These are phyloP conservation scores for Gymnoscopelus microlampas DNA, from an alignment of 2,797 vertebrate species.

Conservation along the genomic window DNA sequence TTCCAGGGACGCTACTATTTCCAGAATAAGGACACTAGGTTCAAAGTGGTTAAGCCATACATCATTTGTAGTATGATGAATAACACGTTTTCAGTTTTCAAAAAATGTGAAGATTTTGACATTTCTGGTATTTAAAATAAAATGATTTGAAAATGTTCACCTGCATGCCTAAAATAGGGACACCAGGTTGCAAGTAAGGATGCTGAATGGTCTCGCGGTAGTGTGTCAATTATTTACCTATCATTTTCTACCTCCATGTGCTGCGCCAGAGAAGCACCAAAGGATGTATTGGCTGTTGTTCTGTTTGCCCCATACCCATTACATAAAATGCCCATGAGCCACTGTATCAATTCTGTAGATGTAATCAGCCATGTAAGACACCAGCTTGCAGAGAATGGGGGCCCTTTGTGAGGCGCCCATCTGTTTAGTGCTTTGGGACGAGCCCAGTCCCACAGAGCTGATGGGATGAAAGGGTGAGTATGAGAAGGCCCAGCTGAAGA, in stretches of 20 bases:
- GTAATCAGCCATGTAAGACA: constrained; percentile 98
- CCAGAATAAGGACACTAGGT: too few species aligned
- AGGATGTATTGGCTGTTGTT: constrained; percentile 57
- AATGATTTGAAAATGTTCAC: too few species aligned
- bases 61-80: too few species aligned
- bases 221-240: constrained; percentile 3
- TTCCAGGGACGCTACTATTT: too few species aligned
- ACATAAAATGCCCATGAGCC: constrained; percentile 88
- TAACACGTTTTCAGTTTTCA: too few species aligned
- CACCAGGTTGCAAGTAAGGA: too few species aligned
- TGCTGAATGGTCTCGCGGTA: not conserved
- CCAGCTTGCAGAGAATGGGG: constrained; percentile 92
- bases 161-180: too few species aligned
- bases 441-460: constrained; percentile 73
- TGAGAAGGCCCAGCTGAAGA: constrained; percentile 77
- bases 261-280: constrained; percentile 54
- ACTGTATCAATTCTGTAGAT: constrained; percentile 96
- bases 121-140: too few species aligned
- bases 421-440: constrained; percentile 89
- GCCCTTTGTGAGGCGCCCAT: constrained; percentile 94
- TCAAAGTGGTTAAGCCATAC: too few species aligned
- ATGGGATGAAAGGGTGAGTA: constrained; percentile 72
- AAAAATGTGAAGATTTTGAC: too few species aligned
- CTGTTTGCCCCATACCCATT: constrained; percentile 84
- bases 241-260: constrained; percentile 1